Base-by-base conservation (phyloP, 2,888 invertebrate species). In the Lepidocyrtinus sp. region DNA sequence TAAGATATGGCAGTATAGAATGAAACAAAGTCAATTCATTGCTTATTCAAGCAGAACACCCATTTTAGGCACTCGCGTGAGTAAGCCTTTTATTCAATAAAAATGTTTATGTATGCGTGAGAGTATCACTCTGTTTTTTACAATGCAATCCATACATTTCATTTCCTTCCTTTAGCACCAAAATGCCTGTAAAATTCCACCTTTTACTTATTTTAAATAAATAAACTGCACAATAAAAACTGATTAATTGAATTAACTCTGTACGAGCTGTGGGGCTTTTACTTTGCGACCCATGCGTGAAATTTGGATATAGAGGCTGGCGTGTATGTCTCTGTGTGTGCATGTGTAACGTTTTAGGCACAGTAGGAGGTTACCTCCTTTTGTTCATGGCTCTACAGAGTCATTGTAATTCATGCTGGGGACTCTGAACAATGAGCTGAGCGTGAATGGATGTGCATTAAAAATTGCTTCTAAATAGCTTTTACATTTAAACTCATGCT, bases 181-280 rank as follows among this genome's bases (percentile, higher is more conserved):
- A 46, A 62, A 25, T 25, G 50, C 5, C 36, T 36, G 36, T 36
- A 50, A 64, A 50, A 15, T 19, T 36, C 70, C 50, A 64, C 64
- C 73, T 65, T 26, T 73, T 71, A 27, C 70, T 12, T 3, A 19
- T 65, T 73, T 73, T 73, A 64, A 73, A 50, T 21, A 63, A 63
- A 15, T n/a, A 25, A 64, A 73, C 19, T 36, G 36, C 36, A 36
- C n/a, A 62, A 72, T 72, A 73, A 26, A 36, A 64, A 55, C 64
- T 65, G 73, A 73, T 64, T 73, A 73, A 73, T 73, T 73, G 73
- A 73, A 73, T 73, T 26, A 73, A 65, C 26, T 72, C 73, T 73
- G 24, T 15, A 12, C 21, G 22, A n/a, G n/a, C 12, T 36, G 36
- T 5, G 5, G 2, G 15, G 24, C 26, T 17, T 65, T 65, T 65